Percentiles rank a stretch among this genome's conserved stretches.
phyloP scores from a whole-genome alignment of 2,888 invertebrate genomes.

The Tholera decimalis region DNA sequence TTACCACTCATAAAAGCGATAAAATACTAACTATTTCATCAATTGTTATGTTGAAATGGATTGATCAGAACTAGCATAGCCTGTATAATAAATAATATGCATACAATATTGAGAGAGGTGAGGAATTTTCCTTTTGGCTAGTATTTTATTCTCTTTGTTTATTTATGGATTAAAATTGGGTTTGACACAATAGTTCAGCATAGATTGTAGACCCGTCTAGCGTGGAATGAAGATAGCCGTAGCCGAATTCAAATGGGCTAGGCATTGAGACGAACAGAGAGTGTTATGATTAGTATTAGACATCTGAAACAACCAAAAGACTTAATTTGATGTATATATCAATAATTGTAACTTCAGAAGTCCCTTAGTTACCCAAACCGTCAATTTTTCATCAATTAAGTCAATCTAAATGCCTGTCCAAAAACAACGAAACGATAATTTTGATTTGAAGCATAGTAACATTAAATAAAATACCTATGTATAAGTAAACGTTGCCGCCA shows the following conservation, averaged over 20 bases:
- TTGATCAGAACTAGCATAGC: not conserved
- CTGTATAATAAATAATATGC: not conserved
- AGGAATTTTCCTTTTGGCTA: not conserved
- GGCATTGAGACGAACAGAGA: too few relatives aligned
- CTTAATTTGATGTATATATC: too few relatives aligned
- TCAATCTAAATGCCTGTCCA: not conserved
- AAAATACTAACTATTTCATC: conserved; percentile 36
- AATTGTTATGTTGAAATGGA: conserved; percentile 26
- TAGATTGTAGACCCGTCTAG: too few relatives aligned
- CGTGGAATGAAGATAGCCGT: too few relatives aligned
- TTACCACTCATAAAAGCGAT: conserved; percentile 36
- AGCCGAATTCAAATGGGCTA: too few relatives aligned
- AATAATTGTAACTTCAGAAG: not conserved
- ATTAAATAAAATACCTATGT: conserved; percentile 18
- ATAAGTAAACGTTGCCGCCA: conserved; percentile 28
- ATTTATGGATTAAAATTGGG: not conserved
- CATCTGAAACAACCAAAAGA: too few relatives aligned
- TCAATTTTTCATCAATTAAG: too few relatives aligned
- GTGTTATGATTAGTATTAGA: too few relatives aligned
- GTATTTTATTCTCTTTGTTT: not conserved
- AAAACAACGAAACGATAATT: conserved; percentile 1
- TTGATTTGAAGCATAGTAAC: not conserved
- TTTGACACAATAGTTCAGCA: too few relatives aligned
- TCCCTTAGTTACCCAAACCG: not conserved
- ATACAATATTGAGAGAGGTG: not conserved